Conservation (phyloP, 2,113 vertebrate species). For the Pyrgilauda ruficollis region DNA sequence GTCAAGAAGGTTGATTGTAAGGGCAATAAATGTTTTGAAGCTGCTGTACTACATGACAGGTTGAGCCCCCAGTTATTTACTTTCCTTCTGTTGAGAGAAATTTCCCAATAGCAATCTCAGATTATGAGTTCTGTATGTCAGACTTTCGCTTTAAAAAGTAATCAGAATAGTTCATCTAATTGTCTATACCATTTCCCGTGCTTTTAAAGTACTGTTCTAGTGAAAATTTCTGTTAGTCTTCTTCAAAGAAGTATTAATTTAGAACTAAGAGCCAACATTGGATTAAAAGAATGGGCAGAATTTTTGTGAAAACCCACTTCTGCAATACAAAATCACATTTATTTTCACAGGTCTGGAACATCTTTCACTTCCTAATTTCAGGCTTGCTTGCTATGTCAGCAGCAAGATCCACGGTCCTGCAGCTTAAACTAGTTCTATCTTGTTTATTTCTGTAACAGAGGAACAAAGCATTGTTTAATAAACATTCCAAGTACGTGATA, state of each 20-base stretch:
- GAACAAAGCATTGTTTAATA: slow-evolving; percentile 61
- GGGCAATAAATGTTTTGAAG: not conserved
- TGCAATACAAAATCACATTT: not conserved
- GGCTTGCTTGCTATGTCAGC: not conserved
- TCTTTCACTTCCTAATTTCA: slow-evolving; percentile 5
- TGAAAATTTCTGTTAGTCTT: not conserved
- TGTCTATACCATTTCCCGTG: not conserved
- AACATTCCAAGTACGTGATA: slow-evolving; percentile 38
- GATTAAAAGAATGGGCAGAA: not conserved
- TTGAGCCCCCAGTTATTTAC: not conserved
- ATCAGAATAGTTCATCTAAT: not conserved
- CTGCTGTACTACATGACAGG: not conserved
- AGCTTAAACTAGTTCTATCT: slow-evolving; percentile 37
- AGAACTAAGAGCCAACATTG: not conserved
- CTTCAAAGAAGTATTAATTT: not conserved
- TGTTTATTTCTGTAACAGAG: slow-evolving; percentile 23
- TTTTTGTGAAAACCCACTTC: not conserved
- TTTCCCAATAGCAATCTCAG: not conserved
- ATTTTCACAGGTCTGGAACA: not conserved
- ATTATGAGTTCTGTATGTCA: not conserved
- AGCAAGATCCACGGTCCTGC: not conserved
- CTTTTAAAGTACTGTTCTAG: not conserved
- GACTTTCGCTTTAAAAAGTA: not conserved
- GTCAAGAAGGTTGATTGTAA: not conserved
- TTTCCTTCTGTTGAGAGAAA: not conserved